Evolutionary conservation across 2,797 vertebrate species (phyloP).

Genomic region (Neosalanx taihuensis): DNA sequence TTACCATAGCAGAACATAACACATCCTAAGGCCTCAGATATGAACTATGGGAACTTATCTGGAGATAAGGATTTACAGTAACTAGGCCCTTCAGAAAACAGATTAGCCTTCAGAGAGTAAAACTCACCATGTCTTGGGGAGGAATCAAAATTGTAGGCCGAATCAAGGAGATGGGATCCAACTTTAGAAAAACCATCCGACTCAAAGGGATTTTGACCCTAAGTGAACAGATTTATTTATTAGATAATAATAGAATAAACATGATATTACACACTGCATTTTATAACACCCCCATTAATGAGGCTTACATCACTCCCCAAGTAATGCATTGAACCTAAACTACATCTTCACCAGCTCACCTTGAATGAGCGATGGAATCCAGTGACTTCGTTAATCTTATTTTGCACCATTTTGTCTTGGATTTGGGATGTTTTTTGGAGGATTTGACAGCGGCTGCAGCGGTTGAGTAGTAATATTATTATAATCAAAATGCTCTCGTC

Average conservation of each 20-base stretch:
- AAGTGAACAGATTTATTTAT: conserved; percentile 8
- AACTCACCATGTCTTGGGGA: conserved; percentile 84
- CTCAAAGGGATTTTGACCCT: conserved; percentile 96
- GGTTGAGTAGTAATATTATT: conserved; percentile 35
- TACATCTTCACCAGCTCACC: conserved; percentile 66
- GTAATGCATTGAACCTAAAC: background rate
- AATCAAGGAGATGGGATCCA: conserved; percentile 81
- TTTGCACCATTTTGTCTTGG: conserved; percentile 89
- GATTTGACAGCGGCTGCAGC: conserved; percentile 62
- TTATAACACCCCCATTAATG: background rate
- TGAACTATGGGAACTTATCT: too few relatives aligned
- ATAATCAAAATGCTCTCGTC: conserved; percentile 56
- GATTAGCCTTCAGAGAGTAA: background rate
- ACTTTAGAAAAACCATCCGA: conserved; percentile 84
- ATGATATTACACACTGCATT: background rate
- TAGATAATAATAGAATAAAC: background rate
- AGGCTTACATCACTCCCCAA: background rate
- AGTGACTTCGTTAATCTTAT: conserved; percentile 86
- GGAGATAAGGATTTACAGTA: background rate
- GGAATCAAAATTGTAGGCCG: conserved; percentile 87
- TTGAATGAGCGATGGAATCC: conserved; percentile 94
- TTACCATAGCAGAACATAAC: too few relatives aligned
- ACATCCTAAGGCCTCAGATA: too few relatives aligned
- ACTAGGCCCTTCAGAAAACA: background rate
- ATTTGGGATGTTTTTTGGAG: conserved; percentile 40